Conservation (phyloP, 2,888 invertebrate genomes). For the Athrips mouffetella region DNA sequence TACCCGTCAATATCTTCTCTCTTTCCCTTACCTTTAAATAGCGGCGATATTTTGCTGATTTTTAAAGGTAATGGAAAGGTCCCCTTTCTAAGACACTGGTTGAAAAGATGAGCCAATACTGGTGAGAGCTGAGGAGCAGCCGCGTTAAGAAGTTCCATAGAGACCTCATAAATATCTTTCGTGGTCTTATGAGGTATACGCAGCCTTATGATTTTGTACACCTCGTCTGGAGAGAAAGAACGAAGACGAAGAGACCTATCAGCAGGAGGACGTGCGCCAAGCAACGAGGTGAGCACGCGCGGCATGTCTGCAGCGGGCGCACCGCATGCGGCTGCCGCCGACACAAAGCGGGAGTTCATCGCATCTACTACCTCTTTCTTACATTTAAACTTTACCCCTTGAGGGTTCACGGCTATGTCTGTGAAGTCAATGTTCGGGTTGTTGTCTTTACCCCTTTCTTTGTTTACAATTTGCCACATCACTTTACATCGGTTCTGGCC, state of each 20-base stretch:
- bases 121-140: not conserved
- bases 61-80: not conserved
- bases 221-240: not conserved
- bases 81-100: not conserved
- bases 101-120: not conserved
- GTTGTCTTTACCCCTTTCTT: not conserved
- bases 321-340: too few relatives aligned
- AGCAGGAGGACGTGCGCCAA: not conserved
- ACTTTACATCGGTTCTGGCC: not conserved
- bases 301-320: not conserved
- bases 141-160: not conserved
- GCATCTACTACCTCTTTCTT: too few relatives aligned
- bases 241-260: not conserved
- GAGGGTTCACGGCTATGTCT: too few relatives aligned
- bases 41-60: too few relatives aligned
- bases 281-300: not conserved
- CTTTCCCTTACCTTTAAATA: too few relatives aligned
- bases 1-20: not conserved
- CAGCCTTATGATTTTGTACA: not conserved
- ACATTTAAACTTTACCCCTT: too few relatives aligned
- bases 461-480: not conserved
- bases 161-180: too few relatives aligned
- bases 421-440: too few relatives aligned
- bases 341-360: too few relatives aligned
- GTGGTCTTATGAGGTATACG: not conserved